Evolutionary conservation across 2,888 invertebrate species (phyloP).

Genomic region (Trichacis sp.): DNA sequence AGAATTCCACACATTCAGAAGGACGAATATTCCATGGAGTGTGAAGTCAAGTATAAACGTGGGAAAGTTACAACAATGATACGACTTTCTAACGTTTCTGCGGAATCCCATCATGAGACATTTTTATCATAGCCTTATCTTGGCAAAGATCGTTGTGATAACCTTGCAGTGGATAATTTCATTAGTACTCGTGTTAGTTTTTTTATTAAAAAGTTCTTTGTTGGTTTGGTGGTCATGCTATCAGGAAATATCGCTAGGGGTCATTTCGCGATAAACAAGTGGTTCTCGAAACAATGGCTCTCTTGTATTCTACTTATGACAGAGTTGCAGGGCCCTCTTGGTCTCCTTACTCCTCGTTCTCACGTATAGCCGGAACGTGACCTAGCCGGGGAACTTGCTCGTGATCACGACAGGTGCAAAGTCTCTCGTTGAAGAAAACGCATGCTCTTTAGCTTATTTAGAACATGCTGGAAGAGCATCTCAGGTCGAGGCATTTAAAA

Average conservation of each 20-base stretch:
- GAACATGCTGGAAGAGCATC: constrained; percentile 35
- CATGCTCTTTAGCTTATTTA: constrained; percentile 30
- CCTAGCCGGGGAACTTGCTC: constrained; percentile 47
- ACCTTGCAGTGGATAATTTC: too few relatives aligned
- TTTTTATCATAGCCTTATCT: too few relatives aligned
- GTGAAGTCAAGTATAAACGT: too few relatives aligned
- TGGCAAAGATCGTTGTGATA: too few relatives aligned
- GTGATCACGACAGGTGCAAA: constrained; percentile 58
- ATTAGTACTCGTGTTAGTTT: too few relatives aligned
- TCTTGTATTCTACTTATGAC: constrained; percentile 64
- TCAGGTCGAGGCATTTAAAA: too few relatives aligned
- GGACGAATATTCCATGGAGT: too few relatives aligned
- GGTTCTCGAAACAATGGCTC: constrained; percentile 56
- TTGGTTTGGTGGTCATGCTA: not conserved
- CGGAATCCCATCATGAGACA: too few relatives aligned
- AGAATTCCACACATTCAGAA: too few relatives aligned
- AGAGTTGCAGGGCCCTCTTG: constrained; percentile 49
- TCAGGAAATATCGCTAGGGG: not conserved
- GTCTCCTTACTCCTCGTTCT: constrained; percentile 47
- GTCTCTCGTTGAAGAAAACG: constrained; percentile 47
- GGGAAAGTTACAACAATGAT: too few relatives aligned
- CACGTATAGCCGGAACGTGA: constrained; percentile 59
- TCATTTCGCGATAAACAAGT: constrained; percentile 24
- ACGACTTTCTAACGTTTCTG: too few relatives aligned
- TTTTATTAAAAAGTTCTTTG: too few relatives aligned